Evolutionary conservation across 2,888 invertebrate species (phyloP).

Genomic region (Trichacis sp.): DNA sequence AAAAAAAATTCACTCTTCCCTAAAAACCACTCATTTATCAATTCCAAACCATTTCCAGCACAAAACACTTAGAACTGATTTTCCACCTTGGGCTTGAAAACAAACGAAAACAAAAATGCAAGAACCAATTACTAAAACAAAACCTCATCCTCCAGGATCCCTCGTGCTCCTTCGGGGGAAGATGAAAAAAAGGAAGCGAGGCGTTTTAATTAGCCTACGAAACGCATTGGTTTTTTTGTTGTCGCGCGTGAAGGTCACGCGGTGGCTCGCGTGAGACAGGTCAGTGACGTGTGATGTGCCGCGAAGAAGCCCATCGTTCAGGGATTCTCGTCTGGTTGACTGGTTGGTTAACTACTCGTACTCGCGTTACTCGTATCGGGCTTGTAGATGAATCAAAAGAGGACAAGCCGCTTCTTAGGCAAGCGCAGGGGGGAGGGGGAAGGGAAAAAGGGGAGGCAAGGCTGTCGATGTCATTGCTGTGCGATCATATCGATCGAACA

Average conservation of each 20-base stretch:
- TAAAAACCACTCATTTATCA: too few relatives aligned
- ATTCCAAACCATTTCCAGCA: too few relatives aligned
- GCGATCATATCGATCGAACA: not conserved
- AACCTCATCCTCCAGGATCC: too few relatives aligned
- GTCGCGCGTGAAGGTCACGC: slow-evolving; percentile 7
- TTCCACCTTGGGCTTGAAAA: too few relatives aligned
- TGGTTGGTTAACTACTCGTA: slow-evolving; percentile 11
- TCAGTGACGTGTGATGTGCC: slow-evolving; percentile 32
- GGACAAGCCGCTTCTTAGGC: slow-evolving; percentile 11
- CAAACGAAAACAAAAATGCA: too few relatives aligned
- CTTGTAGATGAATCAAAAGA: slow-evolving; percentile 9
- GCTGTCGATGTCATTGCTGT: not conserved
- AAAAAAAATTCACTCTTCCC: too few relatives aligned
- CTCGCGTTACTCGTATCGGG: slow-evolving; percentile 3
- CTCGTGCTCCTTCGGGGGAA: too few relatives aligned
- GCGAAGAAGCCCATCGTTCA: slow-evolving; percentile 4
- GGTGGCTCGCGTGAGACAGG: slow-evolving; percentile 49
- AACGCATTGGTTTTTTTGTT: not conserved
- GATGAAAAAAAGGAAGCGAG: too few relatives aligned
- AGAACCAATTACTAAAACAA: too few relatives aligned
- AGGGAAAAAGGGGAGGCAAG: not conserved
- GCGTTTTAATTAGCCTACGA: slow-evolving; percentile 7
- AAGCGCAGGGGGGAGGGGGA: not conserved
- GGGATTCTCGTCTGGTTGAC: slow-evolving; percentile 9
- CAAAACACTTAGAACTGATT: too few relatives aligned